These are phyloP conservation scores for Zophobas morio DNA, from an alignment of 1,140 invertebrate genomes.

Conservation along the genomic window DNA sequence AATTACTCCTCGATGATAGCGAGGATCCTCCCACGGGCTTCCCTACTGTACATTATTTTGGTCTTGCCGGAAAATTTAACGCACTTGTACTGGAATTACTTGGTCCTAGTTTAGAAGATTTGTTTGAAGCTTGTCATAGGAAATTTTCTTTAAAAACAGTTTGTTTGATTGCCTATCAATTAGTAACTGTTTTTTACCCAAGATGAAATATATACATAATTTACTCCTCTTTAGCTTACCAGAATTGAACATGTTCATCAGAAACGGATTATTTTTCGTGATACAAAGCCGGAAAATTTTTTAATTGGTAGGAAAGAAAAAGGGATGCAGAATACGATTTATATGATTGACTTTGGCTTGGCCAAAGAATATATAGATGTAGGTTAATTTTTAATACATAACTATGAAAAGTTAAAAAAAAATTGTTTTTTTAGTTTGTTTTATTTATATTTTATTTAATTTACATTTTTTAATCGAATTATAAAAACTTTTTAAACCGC, in stretches of 20 bases:
- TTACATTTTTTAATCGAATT: too few species aligned
- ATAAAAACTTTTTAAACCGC: too few species aligned
- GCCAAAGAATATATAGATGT: constrained; percentile 99
- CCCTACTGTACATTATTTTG: constrained; percentile 99
- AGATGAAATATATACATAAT: background rate
- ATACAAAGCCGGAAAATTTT: constrained; percentile 99
- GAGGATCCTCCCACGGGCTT: constrained; percentile 86
- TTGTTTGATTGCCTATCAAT: constrained; percentile 97
- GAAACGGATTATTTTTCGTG: constrained; percentile 98
- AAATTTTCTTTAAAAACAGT: constrained; percentile 99
- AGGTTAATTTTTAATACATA: too few species aligned
- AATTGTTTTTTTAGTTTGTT: too few species aligned
- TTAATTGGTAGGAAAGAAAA: constrained; percentile 98
- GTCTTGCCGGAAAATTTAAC: constrained; percentile 99
- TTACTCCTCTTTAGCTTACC: constrained; percentile 80
- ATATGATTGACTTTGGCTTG: constrained; percentile 99
- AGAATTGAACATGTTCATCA: constrained; percentile 99
- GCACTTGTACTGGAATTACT: constrained; percentile 99
- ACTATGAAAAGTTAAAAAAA: too few species aligned
- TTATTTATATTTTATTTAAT: too few species aligned
- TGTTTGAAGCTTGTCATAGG: constrained; percentile 99
- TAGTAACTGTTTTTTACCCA: constrained; percentile 82
- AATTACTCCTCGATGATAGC: constrained; percentile 90
- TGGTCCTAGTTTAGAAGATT: constrained; percentile 98
- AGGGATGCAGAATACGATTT: constrained; percentile 98